These are phyloP conservation scores for Micrasema longulum DNA, from an alignment of 1,140 invertebrate genomes.

Conservation along the genomic window DNA sequence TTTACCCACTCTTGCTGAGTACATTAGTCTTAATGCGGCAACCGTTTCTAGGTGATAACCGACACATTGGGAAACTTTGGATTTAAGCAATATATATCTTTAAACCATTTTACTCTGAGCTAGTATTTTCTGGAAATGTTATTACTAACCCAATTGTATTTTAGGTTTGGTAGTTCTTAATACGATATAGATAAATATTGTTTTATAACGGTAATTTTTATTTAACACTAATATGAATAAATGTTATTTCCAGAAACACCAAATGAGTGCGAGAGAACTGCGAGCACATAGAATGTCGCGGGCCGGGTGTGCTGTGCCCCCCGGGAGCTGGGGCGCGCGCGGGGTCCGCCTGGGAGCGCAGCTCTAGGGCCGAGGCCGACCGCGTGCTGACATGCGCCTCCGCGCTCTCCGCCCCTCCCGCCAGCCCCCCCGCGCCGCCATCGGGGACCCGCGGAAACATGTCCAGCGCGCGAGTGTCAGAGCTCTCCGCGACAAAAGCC, in stretches of 20 bases:
- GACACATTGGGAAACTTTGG: conserved; percentile 28
- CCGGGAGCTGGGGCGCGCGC: conserved; percentile 12
- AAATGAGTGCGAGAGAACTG: conserved; percentile 2
- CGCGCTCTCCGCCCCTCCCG: neutral
- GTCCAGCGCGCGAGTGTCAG: neutral
- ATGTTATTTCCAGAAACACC: neutral
- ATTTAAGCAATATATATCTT: neutral
- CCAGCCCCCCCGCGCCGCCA: neutral
- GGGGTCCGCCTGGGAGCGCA: neutral
- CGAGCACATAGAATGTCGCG: conserved; percentile 15
- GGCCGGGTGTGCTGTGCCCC: conserved; percentile 5
- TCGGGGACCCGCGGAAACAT: too few relatives aligned
- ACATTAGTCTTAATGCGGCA: conserved; percentile 25
- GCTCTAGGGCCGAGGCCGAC: conserved; percentile 18
- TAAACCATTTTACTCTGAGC: too few relatives aligned
- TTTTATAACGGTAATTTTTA: neutral
- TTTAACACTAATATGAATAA: too few relatives aligned
- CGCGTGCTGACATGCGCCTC: neutral
- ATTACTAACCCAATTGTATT: neutral
- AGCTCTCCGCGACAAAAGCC: neutral
- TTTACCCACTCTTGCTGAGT: conserved; percentile 16
- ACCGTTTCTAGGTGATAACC: conserved; percentile 6
- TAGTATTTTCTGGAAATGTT: neutral
- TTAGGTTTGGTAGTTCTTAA: neutral
- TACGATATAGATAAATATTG: neutral